These are phyloP conservation scores for Polyploca ridens DNA, from an alignment of 2,888 invertebrate genomes.

Conservation along the genomic window DNA sequence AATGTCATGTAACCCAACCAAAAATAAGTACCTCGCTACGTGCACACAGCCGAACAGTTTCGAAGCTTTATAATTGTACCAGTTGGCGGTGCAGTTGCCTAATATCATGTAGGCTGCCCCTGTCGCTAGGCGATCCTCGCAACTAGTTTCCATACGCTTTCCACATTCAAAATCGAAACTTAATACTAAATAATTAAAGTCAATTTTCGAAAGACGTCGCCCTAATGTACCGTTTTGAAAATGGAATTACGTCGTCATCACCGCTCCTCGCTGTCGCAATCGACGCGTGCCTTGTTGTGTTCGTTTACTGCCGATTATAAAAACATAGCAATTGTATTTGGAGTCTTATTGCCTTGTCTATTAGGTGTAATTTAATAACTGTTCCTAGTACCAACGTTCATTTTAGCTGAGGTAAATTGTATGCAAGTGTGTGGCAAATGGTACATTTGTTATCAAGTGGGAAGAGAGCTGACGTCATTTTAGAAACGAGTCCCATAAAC, in stretches of 20 bases:
- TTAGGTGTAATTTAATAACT: slow-evolving; percentile 35
- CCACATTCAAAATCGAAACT: slow-evolving; percentile 35
- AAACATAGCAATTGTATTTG: slow-evolving; percentile 35
- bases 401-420: slow-evolving; percentile 32
- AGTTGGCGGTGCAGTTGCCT: slow-evolving; percentile 66
- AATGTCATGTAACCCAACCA: slow-evolving; percentile 53
- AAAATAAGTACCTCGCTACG: slow-evolving; percentile 28
- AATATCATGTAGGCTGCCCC: slow-evolving; percentile 73
- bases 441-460: slow-evolving; percentile 53
- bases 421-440: slow-evolving; percentile 38
- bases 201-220: slow-evolving; percentile 25
- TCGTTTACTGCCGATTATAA: slow-evolving; percentile 33
- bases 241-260: slow-evolving; percentile 49
- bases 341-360: slow-evolving; percentile 35
- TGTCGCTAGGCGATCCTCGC: slow-evolving; percentile 58
- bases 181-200: slow-evolving; percentile 31
- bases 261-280: slow-evolving; percentile 63
- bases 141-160: slow-evolving; percentile 44
- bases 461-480: slow-evolving; percentile 64
- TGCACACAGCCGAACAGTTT: slow-evolving; percentile 20
- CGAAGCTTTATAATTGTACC: slow-evolving; percentile 42
- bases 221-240: slow-evolving; percentile 56
- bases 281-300: slow-evolving; percentile 69
- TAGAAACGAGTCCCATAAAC: slow-evolving; percentile 38
- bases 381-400: slow-evolving; percentile 14